Conservation (phyloP, 2,888 invertebrate species). For the Anagyrus pseudococci region DNA sequence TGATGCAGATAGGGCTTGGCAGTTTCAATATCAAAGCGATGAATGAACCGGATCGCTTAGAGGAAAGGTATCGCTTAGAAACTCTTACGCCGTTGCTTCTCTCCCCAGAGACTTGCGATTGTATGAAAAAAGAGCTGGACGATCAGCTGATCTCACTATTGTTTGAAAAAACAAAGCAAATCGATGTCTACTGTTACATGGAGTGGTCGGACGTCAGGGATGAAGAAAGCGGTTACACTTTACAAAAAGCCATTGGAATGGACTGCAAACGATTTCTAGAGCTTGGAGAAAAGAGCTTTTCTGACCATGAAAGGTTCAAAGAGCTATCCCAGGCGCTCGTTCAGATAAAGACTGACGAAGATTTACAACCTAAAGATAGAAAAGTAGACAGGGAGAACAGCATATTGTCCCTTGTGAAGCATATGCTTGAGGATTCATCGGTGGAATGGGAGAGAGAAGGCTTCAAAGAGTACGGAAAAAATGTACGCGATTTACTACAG, state of each 20-base stretch:
- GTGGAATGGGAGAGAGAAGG: background rate
- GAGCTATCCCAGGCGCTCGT: slow-evolving; percentile 47
- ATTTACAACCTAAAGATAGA: background rate
- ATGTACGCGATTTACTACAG: too few species aligned
- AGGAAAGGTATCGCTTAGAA: too few species aligned
- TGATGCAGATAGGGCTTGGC: too few species aligned
- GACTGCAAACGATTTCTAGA: slow-evolving; percentile 50
- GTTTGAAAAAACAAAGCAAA: slow-evolving; percentile 48
- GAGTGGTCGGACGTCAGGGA: slow-evolving; percentile 53
- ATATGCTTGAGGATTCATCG: too few species aligned
- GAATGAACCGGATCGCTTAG: too few species aligned
- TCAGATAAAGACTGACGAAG: slow-evolving; percentile 39
- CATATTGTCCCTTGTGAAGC: too few species aligned
- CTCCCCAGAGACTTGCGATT: too few species aligned
- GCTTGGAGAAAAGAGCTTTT: slow-evolving; percentile 34
- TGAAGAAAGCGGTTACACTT: slow-evolving; percentile 44
- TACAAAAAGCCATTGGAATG: slow-evolving; percentile 53
- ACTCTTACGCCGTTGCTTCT: too few species aligned
- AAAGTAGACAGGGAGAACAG: background rate
- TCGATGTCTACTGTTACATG: slow-evolving; percentile 51
- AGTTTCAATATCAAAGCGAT: too few species aligned
- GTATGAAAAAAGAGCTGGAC: slow-evolving; percentile 42
- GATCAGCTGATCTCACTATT: slow-evolving; percentile 46
- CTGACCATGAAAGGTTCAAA: slow-evolving; percentile 39
- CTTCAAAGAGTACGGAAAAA: too few species aligned